Base-by-base conservation (phyloP, 2,888 invertebrate species). In the Brenthis daphne region DNA sequence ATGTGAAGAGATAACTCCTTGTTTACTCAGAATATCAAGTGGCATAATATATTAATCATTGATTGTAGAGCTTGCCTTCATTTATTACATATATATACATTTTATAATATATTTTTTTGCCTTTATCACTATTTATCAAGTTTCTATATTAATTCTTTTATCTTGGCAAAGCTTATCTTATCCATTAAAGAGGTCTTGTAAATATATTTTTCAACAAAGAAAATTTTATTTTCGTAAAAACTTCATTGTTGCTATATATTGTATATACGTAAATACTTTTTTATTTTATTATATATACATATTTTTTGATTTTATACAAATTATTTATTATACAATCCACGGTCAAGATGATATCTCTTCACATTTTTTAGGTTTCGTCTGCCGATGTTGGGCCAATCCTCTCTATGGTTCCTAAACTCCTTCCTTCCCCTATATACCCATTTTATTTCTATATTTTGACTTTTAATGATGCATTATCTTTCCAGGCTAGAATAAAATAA, bases 371-470 rank as follows among this genome's bases (percentile, higher is more conserved):
- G 84, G 83, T 85, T 68, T 78, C 80, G 86, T 87, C 76, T 76
- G 85, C 84, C 85, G 78, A 77, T 82, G 83, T 84, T 84, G 83
- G 89, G 91, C 92, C 92, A 92, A 91, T 86, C 86, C 91, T 92
- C 92, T 92, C 78, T 90, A 88, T 89, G 91, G 88, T 83, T 86
- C 85, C 85, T 75, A 12, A n/a, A 29, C 58, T 71, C 75, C 79
- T 74, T 77, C 78, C 79, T 68, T n/a, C 68, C 82, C 80, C 76
- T 80, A 77, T 77, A 65, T 43, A 8, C 11, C 70, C 55, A 56
- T 65, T 67, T 63, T 53, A 66, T 56, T 74, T 65, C 57, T 37
- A 53, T 43, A 43, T 14, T 64, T 51, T 29, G 47, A 57, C n/a
- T n/a, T 48, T 33, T 16, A 58, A 47, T 51, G 47, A 60, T 47